A percentile compares a stretch with the other conserved stretches of the same genome.
Conservation (phyloP, 2,113 vertebrate species). For the Dasyurus viverrinus region DNA sequence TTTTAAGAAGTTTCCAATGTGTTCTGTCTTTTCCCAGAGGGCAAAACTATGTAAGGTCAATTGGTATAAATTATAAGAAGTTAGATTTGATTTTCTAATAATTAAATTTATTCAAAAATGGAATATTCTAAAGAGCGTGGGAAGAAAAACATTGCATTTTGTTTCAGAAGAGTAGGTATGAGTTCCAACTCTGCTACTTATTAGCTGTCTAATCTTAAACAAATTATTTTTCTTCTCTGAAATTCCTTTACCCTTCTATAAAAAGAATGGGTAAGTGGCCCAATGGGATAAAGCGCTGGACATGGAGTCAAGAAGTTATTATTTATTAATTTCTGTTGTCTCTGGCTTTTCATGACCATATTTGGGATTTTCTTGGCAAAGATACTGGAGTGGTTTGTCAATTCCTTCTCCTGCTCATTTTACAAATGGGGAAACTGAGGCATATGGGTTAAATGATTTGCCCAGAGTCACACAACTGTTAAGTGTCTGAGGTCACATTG, state of each 20-base stretch:
- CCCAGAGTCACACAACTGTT: background rate
- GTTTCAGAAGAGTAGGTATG: background rate
- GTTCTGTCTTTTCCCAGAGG: constrained; percentile 4
- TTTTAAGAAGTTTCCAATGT: background rate
- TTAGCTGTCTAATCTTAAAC: background rate
- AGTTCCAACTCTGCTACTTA: background rate
- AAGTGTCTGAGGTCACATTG: background rate
- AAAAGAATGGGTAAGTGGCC: background rate
- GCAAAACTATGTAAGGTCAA: background rate
- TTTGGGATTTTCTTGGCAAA: background rate
- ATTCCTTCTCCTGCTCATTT: background rate
- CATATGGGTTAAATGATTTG: background rate
- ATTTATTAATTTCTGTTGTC: background rate
- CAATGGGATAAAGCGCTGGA: background rate
- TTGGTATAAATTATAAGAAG: background rate
- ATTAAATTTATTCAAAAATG: background rate
- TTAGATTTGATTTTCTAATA: constrained; percentile 8
- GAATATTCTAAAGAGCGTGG: background rate
- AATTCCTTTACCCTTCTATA: background rate
- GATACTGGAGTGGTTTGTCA: background rate
- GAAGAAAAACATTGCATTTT: background rate
- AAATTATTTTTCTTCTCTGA: background rate
- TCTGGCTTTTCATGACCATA: background rate
- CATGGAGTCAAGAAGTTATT: background rate
- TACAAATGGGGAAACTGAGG: background rate